Conservation (phyloP, 92 coral and sea anemone genomes). For the Epizoanthus stellaris region DNA sequence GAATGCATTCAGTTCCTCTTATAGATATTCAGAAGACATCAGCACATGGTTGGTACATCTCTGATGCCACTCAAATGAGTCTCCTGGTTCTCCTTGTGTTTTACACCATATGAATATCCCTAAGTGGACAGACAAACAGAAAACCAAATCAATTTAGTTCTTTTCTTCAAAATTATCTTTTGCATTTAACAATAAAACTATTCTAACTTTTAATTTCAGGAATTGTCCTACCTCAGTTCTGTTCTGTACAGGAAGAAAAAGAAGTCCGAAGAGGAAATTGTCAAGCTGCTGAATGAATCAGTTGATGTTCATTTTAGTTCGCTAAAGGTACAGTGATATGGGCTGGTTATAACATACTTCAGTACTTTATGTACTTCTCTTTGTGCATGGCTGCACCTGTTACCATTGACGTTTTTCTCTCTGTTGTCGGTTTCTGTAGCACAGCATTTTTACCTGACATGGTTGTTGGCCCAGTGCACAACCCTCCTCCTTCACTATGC, state of each 20-base stretch:
- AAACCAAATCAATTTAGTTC: too few species aligned
- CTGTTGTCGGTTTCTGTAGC: not conserved
- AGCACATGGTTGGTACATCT: too few species aligned
- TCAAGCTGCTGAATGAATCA: slow-evolving; percentile 83
- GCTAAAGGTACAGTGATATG: slow-evolving; percentile 71
- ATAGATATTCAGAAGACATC: too few species aligned
- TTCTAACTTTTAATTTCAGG: slow-evolving; percentile 59
- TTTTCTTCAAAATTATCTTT: not conserved
- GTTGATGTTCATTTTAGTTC: slow-evolving; percentile 89
- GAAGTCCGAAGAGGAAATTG: slow-evolving; percentile 82
- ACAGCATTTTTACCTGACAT: not conserved
- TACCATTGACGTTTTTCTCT: too few species aligned
- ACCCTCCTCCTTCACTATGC: too few species aligned
- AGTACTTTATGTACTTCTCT: too few species aligned
- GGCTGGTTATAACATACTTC: not conserved
- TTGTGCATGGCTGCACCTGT: too few species aligned
- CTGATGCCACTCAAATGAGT: too few species aligned
- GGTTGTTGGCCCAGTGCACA: too few species aligned
- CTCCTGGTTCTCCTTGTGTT: too few species aligned
- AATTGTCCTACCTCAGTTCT: slow-evolving; percentile 91
- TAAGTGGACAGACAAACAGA: too few species aligned
- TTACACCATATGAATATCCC: not conserved
- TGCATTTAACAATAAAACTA: not conserved
- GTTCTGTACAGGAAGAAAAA: slow-evolving; percentile 89
- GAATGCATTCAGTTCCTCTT: too few species aligned